Evolutionary conservation across 1,140 invertebrate species (phyloP).

Genomic region (Zaprionus nigranus): DNA sequence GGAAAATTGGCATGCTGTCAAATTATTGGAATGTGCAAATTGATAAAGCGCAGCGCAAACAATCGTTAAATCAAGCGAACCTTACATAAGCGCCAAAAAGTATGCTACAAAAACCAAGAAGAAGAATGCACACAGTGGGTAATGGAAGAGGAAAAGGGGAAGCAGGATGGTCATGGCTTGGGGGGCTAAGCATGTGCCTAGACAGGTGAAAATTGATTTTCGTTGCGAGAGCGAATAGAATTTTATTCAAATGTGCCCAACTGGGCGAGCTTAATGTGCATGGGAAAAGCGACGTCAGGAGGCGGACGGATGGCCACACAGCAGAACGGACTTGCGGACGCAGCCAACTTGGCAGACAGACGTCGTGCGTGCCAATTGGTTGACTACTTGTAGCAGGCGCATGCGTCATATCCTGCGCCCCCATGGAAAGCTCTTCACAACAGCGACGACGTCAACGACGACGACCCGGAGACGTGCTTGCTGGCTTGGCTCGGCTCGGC

Average conservation of each 20-base stretch:
- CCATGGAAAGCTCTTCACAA: conserved; percentile 58
- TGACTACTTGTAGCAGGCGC: conserved; percentile 52
- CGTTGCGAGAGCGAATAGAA: conserved; percentile 62
- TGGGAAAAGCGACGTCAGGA: conserved; percentile 59
- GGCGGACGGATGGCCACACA: background rate
- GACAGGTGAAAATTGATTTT: conserved; percentile 57
- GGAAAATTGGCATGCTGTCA: conserved; percentile 50
- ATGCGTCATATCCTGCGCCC: conserved; percentile 74
- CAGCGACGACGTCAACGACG: conserved; percentile 25
- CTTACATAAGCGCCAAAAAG: conserved; percentile 68
- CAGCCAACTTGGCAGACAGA: background rate
- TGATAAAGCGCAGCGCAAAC: conserved; percentile 13
- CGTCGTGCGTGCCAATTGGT: conserved; percentile 66
- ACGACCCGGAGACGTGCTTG: background rate
- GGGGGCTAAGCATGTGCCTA: conserved; percentile 21
- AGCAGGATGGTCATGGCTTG: background rate
- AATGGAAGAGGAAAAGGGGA: background rate
- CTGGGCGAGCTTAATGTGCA: conserved; percentile 77
- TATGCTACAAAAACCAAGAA: conserved; percentile 48
- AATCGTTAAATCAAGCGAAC: conserved; percentile 12
- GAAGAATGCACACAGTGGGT: conserved; percentile 13
- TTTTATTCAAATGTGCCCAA: conserved; percentile 83
- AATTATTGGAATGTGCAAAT: conserved; percentile 46
- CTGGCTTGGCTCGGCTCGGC: conserved; percentile 39
- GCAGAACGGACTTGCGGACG: conserved; percentile 1